A percentile compares a stretch with the other conserved stretches of the same genome.
Evolutionary conservation across 1,140 invertebrate species (phyloP).

Genomic region (Teleopsis dalmanni): DNA sequence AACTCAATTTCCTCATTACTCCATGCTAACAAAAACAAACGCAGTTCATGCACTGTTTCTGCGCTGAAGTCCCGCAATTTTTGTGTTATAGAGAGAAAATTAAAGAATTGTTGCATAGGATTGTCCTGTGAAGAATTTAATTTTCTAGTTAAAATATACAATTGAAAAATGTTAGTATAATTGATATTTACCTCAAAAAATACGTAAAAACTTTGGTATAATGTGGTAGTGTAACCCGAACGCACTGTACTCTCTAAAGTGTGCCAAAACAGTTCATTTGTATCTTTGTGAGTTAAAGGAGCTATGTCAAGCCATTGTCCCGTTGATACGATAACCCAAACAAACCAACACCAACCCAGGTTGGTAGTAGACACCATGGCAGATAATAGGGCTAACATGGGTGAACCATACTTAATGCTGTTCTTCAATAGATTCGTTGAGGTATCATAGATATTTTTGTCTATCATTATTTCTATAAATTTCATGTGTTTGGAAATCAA

Average conservation of each 20-base stretch:
- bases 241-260: conserved; percentile 43
- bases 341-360: conserved; percentile 48
- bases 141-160: background rate
- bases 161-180: background rate
- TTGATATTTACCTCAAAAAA: conserved; percentile 44
- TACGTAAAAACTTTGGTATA: conserved; percentile 50
- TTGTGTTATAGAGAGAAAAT: conserved; percentile 28
- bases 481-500: conserved; percentile 13
- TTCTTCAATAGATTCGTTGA: conserved; percentile 43
- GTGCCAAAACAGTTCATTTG: conserved; percentile 21
- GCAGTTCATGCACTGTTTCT: conserved; percentile 25
- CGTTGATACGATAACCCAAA: conserved; percentile 48
- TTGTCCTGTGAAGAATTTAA: conserved; percentile 19
- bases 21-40: conserved; percentile 31
- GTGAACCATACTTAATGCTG: conserved; percentile 30
- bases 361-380: conserved; percentile 30
- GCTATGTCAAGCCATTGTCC: conserved; percentile 38
- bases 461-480: conserved; percentile 28
- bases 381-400: conserved; percentile 52
- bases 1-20: conserved; percentile 28
- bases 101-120: conserved; percentile 25
- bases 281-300: conserved; percentile 4
- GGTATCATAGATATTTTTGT: conserved; percentile 29
- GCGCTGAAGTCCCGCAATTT: conserved; percentile 29
- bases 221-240: conserved; percentile 42